Evolutionary conservation across 2,888 invertebrate species (phyloP).

Genomic region (Neuroscelio doddi): DNA sequence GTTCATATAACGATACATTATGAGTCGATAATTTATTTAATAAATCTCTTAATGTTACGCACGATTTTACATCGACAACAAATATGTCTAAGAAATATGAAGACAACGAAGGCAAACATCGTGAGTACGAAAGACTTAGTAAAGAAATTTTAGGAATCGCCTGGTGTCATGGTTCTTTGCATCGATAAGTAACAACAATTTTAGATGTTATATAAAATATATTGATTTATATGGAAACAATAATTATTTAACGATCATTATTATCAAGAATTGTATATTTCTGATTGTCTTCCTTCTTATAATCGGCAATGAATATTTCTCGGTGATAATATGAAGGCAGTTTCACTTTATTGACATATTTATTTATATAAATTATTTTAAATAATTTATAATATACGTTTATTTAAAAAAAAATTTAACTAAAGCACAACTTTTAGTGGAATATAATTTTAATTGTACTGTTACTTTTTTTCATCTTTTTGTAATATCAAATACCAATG

Average conservation of each 20-base stretch:
- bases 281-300: not conserved
- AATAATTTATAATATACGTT: no score
- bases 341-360: no score
- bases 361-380: no score
- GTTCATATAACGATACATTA: constrained; percentile 57
- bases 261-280: constrained; percentile 10
- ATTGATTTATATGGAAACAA: constrained; percentile 11
- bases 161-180: constrained; percentile 13
- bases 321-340: no score
- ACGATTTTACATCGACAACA: not conserved
- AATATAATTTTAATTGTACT: no score
- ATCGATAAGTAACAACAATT: constrained; percentile 16
- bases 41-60: not conserved
- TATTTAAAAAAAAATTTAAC: no score
- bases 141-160: constrained; percentile 17
- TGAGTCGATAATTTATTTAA: constrained; percentile 4
- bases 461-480: no score
- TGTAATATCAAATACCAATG: no score
- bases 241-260: constrained; percentile 6
- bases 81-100: not conserved
- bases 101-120: not conserved
- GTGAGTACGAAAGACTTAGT: not conserved
- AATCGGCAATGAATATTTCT: no score
- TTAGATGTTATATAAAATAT: constrained; percentile 20
- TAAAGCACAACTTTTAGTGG: no score